These are phyloP conservation scores for Pseudeuparius sepicola DNA, from an alignment of 2,888 invertebrate genomes.

Conservation along the genomic window DNA sequence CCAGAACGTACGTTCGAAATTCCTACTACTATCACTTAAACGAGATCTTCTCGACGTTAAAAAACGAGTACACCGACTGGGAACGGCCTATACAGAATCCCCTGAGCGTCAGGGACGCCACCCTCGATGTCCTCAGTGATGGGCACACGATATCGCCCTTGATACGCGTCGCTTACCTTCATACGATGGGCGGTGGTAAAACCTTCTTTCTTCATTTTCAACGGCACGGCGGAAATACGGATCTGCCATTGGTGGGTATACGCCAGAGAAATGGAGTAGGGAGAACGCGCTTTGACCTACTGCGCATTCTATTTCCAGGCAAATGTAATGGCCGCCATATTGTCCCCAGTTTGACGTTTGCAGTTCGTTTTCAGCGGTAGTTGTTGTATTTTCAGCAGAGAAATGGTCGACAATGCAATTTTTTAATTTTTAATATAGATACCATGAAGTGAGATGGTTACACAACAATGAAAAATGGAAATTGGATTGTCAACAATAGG, in stretches of 20 bases:
- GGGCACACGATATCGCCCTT: conserved; percentile 84
- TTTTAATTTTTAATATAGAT: no score
- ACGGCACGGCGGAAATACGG: conserved; percentile 67
- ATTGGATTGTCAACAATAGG: no score
- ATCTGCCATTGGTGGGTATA: conserved; percentile 55
- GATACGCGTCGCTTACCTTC: conserved; percentile 69
- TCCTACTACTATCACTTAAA: conserved; percentile 91
- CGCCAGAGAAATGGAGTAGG: no score
- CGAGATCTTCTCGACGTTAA: conserved; percentile 86
- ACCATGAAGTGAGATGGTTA: no score
- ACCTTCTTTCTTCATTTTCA: conserved; percentile 84
- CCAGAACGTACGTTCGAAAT: conserved; percentile 89
- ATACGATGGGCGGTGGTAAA: conserved; percentile 66
- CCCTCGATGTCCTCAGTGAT: conserved; percentile 81
- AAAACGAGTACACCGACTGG: conserved; percentile 96
- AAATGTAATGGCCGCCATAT: no score
- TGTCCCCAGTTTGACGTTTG: no score
- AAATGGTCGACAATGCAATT: no score
- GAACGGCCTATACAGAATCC: conserved; percentile 80
- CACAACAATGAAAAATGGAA: no score
- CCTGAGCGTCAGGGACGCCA: conserved; percentile 73
- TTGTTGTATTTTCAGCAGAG: no score
- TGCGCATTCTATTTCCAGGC: no score
- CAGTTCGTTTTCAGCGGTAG: no score
- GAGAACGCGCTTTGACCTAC: no score